Conservation (phyloP, 2,888 invertebrate species). For the Carterocephalus palaemon region DNA sequence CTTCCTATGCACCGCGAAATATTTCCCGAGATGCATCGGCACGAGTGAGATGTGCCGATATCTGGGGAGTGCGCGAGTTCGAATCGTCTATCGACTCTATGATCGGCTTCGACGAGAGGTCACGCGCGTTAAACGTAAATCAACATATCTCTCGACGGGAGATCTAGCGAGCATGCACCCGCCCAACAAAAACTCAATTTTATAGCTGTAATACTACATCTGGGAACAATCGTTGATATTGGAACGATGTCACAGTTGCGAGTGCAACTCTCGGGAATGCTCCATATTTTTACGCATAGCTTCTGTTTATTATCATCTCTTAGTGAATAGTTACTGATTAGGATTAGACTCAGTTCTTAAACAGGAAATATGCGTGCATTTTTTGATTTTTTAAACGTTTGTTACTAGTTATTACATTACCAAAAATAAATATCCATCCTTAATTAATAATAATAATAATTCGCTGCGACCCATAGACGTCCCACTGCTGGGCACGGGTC, state of each 20-base stretch:
- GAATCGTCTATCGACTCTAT: constrained; percentile 76
- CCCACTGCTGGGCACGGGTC: too few relatives aligned
- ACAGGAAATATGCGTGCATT: too few relatives aligned
- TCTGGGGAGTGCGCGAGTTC: constrained; percentile 63
- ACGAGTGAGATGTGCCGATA: constrained; percentile 76
- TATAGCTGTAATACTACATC: constrained; percentile 74
- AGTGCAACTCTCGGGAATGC: constrained; percentile 57
- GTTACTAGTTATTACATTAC: too few relatives aligned
- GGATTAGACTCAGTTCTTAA: too few relatives aligned
- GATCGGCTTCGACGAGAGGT: constrained; percentile 74
- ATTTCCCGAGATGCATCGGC: constrained; percentile 75
- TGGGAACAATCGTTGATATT: constrained; percentile 71
- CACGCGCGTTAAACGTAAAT: constrained; percentile 79
- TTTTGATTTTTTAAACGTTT: too few relatives aligned
- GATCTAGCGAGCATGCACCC: constrained; percentile 71
- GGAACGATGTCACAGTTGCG: too few relatives aligned
- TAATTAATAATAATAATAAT: too few relatives aligned
- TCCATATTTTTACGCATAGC: too few relatives aligned
- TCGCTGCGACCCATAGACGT: too few relatives aligned
- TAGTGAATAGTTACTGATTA: too few relatives aligned
- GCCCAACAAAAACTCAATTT: constrained; percentile 74
- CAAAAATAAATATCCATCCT: too few relatives aligned
- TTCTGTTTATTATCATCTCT: too few relatives aligned
- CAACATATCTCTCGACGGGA: constrained; percentile 78
- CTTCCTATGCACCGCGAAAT: constrained; percentile 60